Conservation (phyloP, 1,140 invertebrate genomes). For the Argopecten irradians region DNA sequence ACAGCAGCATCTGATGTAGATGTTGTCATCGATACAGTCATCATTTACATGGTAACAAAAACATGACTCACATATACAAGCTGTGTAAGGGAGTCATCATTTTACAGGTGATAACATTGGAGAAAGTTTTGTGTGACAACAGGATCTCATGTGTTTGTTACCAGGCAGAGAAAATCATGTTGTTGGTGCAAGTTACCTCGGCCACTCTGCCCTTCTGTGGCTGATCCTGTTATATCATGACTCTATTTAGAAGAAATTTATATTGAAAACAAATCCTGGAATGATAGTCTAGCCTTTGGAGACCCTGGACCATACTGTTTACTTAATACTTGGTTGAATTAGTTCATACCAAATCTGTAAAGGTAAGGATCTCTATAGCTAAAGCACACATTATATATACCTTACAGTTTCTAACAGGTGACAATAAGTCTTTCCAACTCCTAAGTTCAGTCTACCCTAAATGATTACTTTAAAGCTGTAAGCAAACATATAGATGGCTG, state of each 20-base stretch:
- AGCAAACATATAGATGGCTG: neutral
- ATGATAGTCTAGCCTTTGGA: neutral
- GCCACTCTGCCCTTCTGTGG: neutral
- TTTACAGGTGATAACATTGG: neutral
- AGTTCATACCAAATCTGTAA: no score
- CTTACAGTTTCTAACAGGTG: neutral
- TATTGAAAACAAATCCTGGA: no score
- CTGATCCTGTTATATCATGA: neutral
- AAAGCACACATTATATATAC: no score
- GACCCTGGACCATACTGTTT: neutral
- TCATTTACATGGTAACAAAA: neutral
- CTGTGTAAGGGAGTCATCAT: neutral
- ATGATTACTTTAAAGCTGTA: neutral
- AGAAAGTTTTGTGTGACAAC: neutral
- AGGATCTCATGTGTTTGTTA: neutral
- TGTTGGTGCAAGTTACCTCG: neutral
- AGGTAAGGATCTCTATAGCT: neutral
- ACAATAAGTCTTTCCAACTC: neutral
- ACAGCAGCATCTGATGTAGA: neutral
- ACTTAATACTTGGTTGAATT: neutral
- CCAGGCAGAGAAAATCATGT: neutral
- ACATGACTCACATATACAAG: slow-evolving; percentile 1
- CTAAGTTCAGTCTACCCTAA: neutral
- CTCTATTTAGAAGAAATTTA: neutral
- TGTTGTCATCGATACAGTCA: neutral